These are phyloP conservation scores for Cariama cristata DNA, from an alignment of 2,113 vertebrate genomes.

Conservation along the genomic window DNA sequence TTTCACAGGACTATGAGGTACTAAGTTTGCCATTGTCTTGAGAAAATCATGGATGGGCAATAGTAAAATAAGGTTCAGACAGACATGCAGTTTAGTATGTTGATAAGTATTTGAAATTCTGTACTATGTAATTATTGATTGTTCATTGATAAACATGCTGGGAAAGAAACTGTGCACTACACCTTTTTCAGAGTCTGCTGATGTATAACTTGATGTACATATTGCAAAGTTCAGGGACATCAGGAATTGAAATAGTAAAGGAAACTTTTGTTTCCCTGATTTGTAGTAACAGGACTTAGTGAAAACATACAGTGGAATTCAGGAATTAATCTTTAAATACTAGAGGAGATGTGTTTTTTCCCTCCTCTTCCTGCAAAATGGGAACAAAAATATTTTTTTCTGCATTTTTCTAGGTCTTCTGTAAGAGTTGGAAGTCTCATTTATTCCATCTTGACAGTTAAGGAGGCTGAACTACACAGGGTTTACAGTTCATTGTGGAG, in stretches of 20 bases:
- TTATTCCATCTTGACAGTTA: background rate
- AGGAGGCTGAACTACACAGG: background rate
- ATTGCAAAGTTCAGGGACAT: background rate
- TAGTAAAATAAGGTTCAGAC: background rate
- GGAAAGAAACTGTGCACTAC: background rate
- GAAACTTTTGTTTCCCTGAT: background rate
- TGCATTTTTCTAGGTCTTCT: background rate
- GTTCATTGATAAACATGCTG: background rate
- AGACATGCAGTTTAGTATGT: background rate
- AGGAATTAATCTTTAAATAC: background rate
- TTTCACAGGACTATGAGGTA: background rate
- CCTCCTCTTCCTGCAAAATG: fast-evolving
- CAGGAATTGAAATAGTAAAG: background rate
- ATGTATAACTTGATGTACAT: background rate
- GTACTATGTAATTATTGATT: background rate
- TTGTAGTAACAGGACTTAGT: background rate
- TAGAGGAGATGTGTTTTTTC: background rate
- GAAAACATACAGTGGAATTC: background rate
- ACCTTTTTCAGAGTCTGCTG: background rate
- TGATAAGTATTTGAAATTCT: background rate
- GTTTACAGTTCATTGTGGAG: background rate
- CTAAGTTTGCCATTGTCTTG: background rate
- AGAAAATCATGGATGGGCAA: background rate
- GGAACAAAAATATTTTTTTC: background rate
- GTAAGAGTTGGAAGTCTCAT: background rate